A percentile compares a stretch with the other conserved stretches of the same genome.
Conservation (phyloP, 2,797 vertebrate species). For the Phataginus tricuspis region DNA sequence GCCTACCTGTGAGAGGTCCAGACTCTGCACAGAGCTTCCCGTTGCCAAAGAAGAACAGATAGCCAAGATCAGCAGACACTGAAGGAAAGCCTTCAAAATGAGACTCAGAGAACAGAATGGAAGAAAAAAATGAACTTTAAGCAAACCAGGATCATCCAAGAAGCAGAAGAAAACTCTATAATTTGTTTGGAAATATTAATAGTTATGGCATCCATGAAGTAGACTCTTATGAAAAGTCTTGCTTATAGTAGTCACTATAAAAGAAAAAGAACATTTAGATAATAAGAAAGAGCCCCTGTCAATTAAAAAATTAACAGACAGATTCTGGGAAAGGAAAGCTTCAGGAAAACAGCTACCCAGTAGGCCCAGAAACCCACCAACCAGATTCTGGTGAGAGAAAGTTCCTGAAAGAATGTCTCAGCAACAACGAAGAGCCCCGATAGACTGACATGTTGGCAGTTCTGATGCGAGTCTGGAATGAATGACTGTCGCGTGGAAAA, state of each 20-base stretch:
- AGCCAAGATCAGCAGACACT: not conserved
- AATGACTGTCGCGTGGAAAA: not conserved
- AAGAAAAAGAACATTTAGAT: not conserved
- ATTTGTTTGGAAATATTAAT: not conserved
- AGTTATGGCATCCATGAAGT: not conserved
- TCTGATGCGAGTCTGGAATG: not conserved
- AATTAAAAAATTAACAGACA: not conserved
- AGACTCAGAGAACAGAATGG: not conserved
- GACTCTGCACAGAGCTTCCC: not conserved
- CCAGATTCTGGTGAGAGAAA: not conserved
- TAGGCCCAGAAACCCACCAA: not conserved
- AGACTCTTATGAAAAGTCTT: not conserved
- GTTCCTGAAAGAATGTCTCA: not conserved
- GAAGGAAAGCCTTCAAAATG: not conserved
- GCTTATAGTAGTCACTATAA: not conserved
- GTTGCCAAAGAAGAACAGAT: not conserved
- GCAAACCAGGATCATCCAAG: not conserved
- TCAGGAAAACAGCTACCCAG: not conserved
- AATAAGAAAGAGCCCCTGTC: constrained; percentile 27
- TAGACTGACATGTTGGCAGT: not conserved
- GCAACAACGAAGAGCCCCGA: not conserved
- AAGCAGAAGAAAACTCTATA: not conserved
- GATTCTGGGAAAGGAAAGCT: not conserved
- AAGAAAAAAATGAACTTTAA: not conserved
- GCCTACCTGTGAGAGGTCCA: not conserved